These are phyloP conservation scores for Melanotaenia duboulayi DNA, from an alignment of 2,113 vertebrate genomes.

Conservation along the genomic window DNA sequence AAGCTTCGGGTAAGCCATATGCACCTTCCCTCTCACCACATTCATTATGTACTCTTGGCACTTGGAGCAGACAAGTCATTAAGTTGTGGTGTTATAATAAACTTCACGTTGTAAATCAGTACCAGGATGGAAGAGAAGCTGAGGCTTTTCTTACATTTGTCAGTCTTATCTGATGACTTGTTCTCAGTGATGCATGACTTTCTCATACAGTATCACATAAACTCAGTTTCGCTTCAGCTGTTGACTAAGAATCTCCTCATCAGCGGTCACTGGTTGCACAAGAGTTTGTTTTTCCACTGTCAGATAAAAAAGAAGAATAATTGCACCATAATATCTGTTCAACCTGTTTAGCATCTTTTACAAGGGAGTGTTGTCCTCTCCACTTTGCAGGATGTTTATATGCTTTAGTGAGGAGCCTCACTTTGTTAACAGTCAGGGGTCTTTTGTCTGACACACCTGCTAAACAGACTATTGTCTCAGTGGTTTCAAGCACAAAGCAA, in stretches of 20 bases:
- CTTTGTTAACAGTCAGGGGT: conserved; percentile 27
- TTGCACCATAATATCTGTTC: neutral
- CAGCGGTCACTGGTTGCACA: conserved; percentile 16
- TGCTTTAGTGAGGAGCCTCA: neutral
- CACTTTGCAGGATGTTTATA: conserved; percentile 26
- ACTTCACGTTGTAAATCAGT: conserved; percentile 53
- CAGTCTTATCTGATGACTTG: too few species aligned
- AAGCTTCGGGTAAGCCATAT: conserved; percentile 43
- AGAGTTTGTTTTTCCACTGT: conserved; percentile 33
- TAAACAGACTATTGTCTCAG: conserved; percentile 25
- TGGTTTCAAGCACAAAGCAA: conserved; percentile 14
- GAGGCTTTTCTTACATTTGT: too few species aligned
- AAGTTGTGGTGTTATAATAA: conserved; percentile 52
- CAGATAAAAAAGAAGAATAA: conserved; percentile 6
- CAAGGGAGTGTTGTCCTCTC: neutral
- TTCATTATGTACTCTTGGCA: conserved; percentile 49
- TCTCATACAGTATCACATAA: too few species aligned
- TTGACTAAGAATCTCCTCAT: conserved; percentile 32
- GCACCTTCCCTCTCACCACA: conserved; percentile 24
- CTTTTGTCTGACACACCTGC: conserved; percentile 32
- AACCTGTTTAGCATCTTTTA: neutral
- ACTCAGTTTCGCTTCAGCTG: neutral
- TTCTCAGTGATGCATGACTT: too few species aligned
- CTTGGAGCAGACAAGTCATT: conserved; percentile 52
- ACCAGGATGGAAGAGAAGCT: neutral